A percentile compares a stretch with the other conserved stretches of the same genome.
Conservation (phyloP, 2,797 vertebrate species). For the Chloroceryle inda region DNA sequence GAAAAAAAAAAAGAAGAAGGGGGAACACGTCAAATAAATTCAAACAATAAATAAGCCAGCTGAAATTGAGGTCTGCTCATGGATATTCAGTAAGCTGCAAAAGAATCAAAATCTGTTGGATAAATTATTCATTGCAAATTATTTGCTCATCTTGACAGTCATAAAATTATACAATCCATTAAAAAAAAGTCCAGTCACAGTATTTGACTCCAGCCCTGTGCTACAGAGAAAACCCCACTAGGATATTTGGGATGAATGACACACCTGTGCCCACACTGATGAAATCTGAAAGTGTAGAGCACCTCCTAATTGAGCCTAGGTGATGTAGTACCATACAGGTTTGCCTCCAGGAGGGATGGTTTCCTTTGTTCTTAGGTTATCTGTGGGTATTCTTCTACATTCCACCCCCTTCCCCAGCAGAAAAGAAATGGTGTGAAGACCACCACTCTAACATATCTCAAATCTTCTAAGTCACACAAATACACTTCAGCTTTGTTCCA, state of each 20-base stretch:
- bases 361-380: accelerated
- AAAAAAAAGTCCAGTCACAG: constrained; percentile 20
- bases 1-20: neutral
- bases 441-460: neutral
- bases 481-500: neutral
- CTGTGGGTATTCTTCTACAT: neutral
- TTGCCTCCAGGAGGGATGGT: neutral
- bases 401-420: neutral
- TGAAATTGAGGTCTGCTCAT: constrained; percentile 67
- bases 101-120: constrained; percentile 65
- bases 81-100: constrained; percentile 69
- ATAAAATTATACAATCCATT: constrained; percentile 68
- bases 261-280: neutral
- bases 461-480: neutral
- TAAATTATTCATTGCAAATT: constrained; percentile 75
- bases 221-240: neutral
- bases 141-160: constrained; percentile 71
- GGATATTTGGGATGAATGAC: neutral
- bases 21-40: constrained; percentile 54
- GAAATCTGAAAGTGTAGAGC: neutral
- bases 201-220: neutral
- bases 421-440: neutral
- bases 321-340: accelerated
- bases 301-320: neutral
- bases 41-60: constrained; percentile 68